These are phyloP conservation scores for Edolisoma coerulescens DNA, from an alignment of 2,113 vertebrate genomes.

Conservation along the genomic window DNA sequence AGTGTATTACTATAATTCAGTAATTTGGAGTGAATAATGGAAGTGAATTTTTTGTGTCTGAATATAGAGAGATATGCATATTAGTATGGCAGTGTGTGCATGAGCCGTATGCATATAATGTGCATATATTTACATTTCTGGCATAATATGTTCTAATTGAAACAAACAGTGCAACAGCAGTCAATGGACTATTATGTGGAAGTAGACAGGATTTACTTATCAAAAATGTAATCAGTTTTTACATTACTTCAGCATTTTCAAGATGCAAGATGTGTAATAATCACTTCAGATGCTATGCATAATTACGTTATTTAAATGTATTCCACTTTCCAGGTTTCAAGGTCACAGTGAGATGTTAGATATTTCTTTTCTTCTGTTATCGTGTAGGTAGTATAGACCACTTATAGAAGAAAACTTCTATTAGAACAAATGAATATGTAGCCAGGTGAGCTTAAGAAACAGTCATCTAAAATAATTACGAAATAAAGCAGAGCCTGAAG, in stretches of 20 bases:
- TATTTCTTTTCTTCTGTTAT: neutral
- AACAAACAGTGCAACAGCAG: neutral
- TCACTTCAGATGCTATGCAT: neutral
- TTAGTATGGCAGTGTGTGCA: neutral
- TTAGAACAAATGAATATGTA: neutral
- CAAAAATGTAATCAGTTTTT: neutral
- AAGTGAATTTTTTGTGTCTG: neutral
- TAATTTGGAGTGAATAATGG: neutral
- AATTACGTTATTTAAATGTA: slow-evolving; percentile 48
- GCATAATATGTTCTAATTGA: neutral
- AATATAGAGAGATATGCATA: neutral
- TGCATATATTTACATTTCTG: slow-evolving; percentile 9
- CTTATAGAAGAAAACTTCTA: neutral
- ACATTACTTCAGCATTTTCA: neutral
- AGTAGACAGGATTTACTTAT: neutral
- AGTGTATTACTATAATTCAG: neutral
- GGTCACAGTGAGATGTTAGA: neutral
- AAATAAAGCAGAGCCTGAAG: neutral
- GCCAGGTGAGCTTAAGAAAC: neutral
- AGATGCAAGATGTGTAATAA: neutral
- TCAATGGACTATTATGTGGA: neutral
- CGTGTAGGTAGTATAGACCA: rapidly evolving
- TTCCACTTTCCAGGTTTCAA: slow-evolving; percentile 31
- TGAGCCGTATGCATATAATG: neutral
- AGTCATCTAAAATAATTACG: neutral